Evolutionary conservation across 1,140 invertebrate species (phyloP), one percentile per base, ranked within the genome.

Genomic region (Camponotus vicinus): DNA sequence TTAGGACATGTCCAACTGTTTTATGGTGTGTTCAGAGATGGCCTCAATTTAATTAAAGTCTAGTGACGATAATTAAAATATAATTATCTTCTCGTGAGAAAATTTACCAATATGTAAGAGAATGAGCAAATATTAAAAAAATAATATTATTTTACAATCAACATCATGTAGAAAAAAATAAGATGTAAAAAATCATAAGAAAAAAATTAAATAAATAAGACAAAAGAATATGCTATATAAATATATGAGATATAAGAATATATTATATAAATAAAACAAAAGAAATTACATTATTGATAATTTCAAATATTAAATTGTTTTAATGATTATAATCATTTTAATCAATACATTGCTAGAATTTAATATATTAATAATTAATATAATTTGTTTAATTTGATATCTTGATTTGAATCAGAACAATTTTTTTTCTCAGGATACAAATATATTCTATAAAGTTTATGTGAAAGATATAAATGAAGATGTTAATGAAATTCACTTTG

Each of bases 31-130:
- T 37, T n/a, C n/a, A 8, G 61, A 61, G 64, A 80, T 57, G 21
- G 15, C 42, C 55, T 80, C 77, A 70, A 42, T 80, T 80, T 80
- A 80, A 80, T 80, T 80, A 80, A 80, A 80, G 34, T 52, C 34
- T 55, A 15, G 37, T 27, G 45, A 7, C n/a, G 45, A 40, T 69
- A 69, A 79, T 79, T 69, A 79, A 69, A 79, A 69, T 9, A 18
- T 63, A 15, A 61, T 40, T 59, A 64, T 9, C 9, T 64, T 11
- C 9, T 77, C 18, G 40, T n/a, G 57, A 27, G 9, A 42, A 8
- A 69, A 79, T 69, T 37, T 15, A 52, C 40, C 64, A 79, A 79
- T 55, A 79, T 79, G 15, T 45, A 40, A 55, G 42, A 79, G 27
- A 79, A 67, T 49, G 45, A 2, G 18, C n/a, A 8, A 67, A 79